Base-by-base conservation (phyloP, 2,888 invertebrate species). In the Xylota segnis region DNA sequence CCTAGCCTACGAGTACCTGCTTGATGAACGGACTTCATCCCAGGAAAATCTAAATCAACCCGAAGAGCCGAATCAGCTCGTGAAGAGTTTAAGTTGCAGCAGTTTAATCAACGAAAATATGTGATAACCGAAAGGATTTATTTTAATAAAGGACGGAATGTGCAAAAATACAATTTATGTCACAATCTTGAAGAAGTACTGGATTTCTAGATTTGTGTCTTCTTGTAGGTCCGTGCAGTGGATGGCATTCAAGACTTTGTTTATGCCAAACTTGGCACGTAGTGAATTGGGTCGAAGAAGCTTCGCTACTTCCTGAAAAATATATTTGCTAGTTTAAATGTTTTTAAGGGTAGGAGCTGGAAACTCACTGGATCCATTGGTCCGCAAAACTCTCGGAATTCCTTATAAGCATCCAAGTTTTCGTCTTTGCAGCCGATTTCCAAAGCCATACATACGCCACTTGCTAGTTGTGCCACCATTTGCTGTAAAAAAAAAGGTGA, bases 181-280 rank as follows among this genome's bases (percentile, higher is more conserved):
- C 43, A 96, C 91, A 89, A 96, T 95, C 92, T 96, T 96, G 90
- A 96, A 96, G 91, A 96, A 95, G 92, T 96, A 96, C 92, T 96
- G 96, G 70, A 96, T 93, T 94, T 98, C 98, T 71, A 97, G 92
- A 29, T 94, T 90, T 0, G 96, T 96, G 93, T 98, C 98, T 90
- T 98, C 98, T 0, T 96, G 94, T 75, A 98, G 93, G 93, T 98
- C 98, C 23, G 98, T 98, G 91, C 98, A 98, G 91, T 98, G 98
- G 6, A 98, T 93, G 4, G 97, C 98, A 93, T 98, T 98, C 90
- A 95, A 94, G 23, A 97, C 94, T 93, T 96, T 97, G 50, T 95
- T 95, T 50, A 94, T 94, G 0, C 98, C 98, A 92, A 96, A 97
- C 89, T 95, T 94, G 0, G 98, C 98, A 89, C 98, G 93, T 50